A percentile compares a stretch with the other conserved stretches of the same genome.
Conservation (phyloP, 2,797 vertebrate species). For the Schizopygopsis malacanthus region DNA sequence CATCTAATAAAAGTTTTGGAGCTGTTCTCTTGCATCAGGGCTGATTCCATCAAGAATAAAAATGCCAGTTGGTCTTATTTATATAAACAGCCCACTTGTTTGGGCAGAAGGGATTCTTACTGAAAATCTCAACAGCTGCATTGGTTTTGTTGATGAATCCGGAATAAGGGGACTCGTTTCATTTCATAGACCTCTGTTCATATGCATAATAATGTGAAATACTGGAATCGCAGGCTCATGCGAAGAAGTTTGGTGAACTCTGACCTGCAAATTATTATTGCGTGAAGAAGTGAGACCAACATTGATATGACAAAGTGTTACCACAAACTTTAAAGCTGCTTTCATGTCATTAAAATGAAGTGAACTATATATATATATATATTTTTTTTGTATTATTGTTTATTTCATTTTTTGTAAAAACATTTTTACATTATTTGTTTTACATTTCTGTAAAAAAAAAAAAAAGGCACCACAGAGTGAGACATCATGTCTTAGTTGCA, state of each 20-base stretch:
- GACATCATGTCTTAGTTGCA: too few relatives aligned
- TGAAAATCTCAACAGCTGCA: background rate
- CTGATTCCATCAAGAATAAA: constrained; percentile 8
- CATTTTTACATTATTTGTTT: background rate
- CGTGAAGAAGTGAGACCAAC: background rate
- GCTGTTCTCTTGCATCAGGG: constrained; percentile 4
- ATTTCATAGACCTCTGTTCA: background rate
- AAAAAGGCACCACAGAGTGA: background rate
- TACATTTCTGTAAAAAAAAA: background rate
- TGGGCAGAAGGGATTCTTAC: background rate
- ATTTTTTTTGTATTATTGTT: too few relatives aligned
- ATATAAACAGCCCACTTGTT: background rate
- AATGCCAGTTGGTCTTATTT: background rate
- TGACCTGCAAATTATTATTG: background rate
- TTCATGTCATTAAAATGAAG: too few relatives aligned
- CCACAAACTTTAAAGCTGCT: too few relatives aligned
- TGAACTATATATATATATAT: too few relatives aligned
- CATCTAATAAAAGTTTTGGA: background rate
- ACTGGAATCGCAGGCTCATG: background rate
- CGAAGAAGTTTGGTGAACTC: background rate
- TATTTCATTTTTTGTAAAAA: too few relatives aligned
- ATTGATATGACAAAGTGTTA: too few relatives aligned
- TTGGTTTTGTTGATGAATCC: background rate
- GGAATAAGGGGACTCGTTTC: background rate
- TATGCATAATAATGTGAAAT: background rate